These are phyloP conservation scores for Diorhabda sublineata DNA, from an alignment of 1,140 invertebrate genomes.

Conservation along the genomic window DNA sequence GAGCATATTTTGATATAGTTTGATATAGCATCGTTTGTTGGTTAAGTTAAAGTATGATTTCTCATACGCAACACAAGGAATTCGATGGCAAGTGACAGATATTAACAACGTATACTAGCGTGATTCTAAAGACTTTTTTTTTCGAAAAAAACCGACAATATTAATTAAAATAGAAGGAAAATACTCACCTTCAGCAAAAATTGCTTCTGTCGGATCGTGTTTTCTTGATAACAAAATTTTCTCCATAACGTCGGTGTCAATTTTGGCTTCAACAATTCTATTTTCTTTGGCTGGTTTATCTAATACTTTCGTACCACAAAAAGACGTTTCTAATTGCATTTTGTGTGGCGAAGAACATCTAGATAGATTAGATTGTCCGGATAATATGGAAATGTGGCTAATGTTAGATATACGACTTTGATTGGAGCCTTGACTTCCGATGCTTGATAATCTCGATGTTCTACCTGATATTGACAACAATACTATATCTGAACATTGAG, in stretches of 20 bases:
- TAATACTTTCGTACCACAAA: conserved; percentile 77
- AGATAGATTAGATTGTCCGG: conserved; percentile 63
- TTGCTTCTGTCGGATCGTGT: conserved; percentile 54
- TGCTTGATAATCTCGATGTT: conserved; percentile 73
- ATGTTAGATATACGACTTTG: conserved; percentile 54
- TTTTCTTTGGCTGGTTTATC: conserved; percentile 39
- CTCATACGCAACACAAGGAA: too few species aligned
- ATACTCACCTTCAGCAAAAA: conserved; percentile 50
- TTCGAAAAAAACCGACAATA: too few species aligned
- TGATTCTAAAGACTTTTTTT: neutral
- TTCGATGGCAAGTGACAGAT: too few species aligned
- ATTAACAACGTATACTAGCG: too few species aligned
- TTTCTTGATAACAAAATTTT: conserved; percentile 59
- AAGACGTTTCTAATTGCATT: conserved; percentile 83
- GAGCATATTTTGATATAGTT: too few species aligned
- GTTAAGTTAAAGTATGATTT: too few species aligned
- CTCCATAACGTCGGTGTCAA: conserved; percentile 58
- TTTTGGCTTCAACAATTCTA: conserved; percentile 41
- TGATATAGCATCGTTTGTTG: too few species aligned
- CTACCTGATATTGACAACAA: conserved; percentile 76
- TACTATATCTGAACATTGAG: conserved; percentile 71
- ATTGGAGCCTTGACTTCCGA: conserved; percentile 63
- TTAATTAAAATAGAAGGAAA: neutral
- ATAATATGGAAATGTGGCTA: conserved; percentile 57
- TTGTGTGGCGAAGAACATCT: conserved; percentile 83